Base-by-base conservation (phyloP, 1,140 invertebrate species). In the Ooceraea biroi region DNA sequence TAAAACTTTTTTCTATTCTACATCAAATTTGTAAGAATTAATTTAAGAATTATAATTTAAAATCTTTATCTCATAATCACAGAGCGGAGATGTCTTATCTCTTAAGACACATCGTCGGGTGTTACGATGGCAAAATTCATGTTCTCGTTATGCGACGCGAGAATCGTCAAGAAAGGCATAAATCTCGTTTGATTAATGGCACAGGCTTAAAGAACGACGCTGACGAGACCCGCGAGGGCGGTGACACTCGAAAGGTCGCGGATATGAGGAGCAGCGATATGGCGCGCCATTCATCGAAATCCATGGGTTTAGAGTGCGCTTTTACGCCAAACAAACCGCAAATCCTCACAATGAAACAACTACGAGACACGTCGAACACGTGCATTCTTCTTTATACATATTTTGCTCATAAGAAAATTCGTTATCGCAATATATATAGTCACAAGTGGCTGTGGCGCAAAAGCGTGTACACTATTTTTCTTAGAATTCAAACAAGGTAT, bases 161-260 rank as follows among this genome's bases (percentile, higher is more conserved):
- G n/a, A 76, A 30, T 22, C 25, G 27, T 7, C 14, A 19, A 19
- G 44, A 19, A 66, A 19, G 22, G 44, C 19, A 50, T 77, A 77
- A 77, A 77, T 77, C 44, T 66, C 60, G 19, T 66, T 77, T 77
- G 73, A 77, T 77, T 77, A 65, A 77, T 60, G 73, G 36, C 27
- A 41, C 12, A 44, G n/a, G 60, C 44, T 65, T 66, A 77, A 17
- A 25, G 19, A n/a, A 11, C 44, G 44, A 52, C 19, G 22, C 22
- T 60, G 52, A 60, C 60, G 73, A 77, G n/a, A n/a, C n/a, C n/a
- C n/a, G n/a, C n/a, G n/a, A n/a, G n/a, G n/a, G n/a, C n/a, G n/a
- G n/a, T n/a, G n/a, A n/a, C n/a, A n/a, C n/a, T n/a, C n/a, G n/a
- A n/a, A n/a, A n/a, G n/a, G n/a, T n/a, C n/a, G n/a, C n/a, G n/a